Percentiles rank a stretch among this genome's conserved stretches.
phyloP scores from a whole-genome alignment of 2,797 vertebrate genomes.

The Hemitrygon akajei region DNA sequence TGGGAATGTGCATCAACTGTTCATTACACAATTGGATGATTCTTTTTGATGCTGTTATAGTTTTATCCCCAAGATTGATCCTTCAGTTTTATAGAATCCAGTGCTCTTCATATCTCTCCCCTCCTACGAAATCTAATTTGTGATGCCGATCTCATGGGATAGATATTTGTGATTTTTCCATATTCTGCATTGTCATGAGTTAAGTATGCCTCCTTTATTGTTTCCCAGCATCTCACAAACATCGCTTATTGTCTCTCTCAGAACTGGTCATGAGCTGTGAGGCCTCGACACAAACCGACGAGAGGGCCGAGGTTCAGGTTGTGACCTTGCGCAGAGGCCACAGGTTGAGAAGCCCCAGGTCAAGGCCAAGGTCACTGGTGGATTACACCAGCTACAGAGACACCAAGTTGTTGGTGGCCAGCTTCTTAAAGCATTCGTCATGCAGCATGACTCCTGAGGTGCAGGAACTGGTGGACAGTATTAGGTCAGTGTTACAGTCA shows the following conservation, averaged over 20 bases:
- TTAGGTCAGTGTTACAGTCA: constrained; percentile 68
- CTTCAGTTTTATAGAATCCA: background rate
- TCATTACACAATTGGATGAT: background rate
- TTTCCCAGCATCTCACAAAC: constrained; percentile 32
- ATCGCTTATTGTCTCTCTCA: background rate
- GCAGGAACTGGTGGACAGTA: constrained; percentile 70
- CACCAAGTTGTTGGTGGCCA: constrained; percentile 65
- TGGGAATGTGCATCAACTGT: background rate
- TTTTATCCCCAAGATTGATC: background rate
- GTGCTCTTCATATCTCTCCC: background rate
- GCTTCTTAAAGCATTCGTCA: constrained; percentile 67
- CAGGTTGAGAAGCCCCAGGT: constrained; percentile 45
- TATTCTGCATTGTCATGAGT: background rate
- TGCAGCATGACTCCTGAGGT: constrained; percentile 66
- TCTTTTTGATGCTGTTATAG: too few species aligned
- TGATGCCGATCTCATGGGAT: too few species aligned
- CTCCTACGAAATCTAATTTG: background rate
- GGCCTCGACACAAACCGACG: constrained; percentile 58
- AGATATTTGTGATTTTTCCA: background rate
- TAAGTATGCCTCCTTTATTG: too few species aligned
- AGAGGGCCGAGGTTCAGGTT: constrained; percentile 43
- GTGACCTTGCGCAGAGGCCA: constrained; percentile 52
- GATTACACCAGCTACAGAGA: constrained; percentile 72
- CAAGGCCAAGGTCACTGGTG: constrained; percentile 65
- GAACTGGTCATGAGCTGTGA: constrained; percentile 56